Percentiles rank a stretch among this genome's conserved stretches.
Conservation (phyloP, 1,140 invertebrate genomes). For the Bombus vancouverensis region DNA sequence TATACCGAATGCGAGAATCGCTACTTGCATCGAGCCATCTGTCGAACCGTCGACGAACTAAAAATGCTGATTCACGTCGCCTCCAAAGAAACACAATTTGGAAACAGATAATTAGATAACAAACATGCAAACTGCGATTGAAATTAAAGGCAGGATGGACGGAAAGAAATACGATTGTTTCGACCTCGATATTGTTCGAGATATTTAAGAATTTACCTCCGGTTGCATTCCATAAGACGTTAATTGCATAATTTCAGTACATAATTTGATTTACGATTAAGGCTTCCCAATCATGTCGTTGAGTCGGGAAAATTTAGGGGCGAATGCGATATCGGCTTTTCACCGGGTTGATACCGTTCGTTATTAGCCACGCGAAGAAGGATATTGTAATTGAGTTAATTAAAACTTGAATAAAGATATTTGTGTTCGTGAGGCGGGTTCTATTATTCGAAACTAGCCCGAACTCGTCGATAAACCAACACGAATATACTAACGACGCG, state of each 20-base stretch:
- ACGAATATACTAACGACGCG: background rate
- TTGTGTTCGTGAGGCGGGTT: background rate
- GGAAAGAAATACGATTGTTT: background rate
- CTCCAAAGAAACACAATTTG: background rate
- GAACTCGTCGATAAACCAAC: background rate
- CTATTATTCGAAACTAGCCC: background rate
- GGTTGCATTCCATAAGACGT: background rate
- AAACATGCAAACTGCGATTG: background rate
- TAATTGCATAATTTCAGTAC: slow-evolving; percentile 33
- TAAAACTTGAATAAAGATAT: slow-evolving; percentile 41
- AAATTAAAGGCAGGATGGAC: background rate
- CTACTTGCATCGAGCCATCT: slow-evolving; percentile 45
- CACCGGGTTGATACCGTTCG: background rate
- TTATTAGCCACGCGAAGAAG: slow-evolving; percentile 1
- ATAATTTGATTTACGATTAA: slow-evolving; percentile 25
- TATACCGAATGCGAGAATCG: slow-evolving; percentile 48
- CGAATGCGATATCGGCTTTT: slow-evolving; percentile 19
- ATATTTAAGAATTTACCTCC: background rate
- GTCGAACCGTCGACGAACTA: slow-evolving; percentile 37
- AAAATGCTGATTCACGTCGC: background rate
- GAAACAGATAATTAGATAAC: background rate
- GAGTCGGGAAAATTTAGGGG: slow-evolving; percentile 15
- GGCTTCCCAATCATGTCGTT: background rate
- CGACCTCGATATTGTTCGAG: background rate
- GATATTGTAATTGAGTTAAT: slow-evolving; percentile 38